Evolutionary conservation across 2,797 vertebrate species (phyloP), one percentile per base, ranked within the genome.

Genomic region (Artibeus jamaicensis): DNA sequence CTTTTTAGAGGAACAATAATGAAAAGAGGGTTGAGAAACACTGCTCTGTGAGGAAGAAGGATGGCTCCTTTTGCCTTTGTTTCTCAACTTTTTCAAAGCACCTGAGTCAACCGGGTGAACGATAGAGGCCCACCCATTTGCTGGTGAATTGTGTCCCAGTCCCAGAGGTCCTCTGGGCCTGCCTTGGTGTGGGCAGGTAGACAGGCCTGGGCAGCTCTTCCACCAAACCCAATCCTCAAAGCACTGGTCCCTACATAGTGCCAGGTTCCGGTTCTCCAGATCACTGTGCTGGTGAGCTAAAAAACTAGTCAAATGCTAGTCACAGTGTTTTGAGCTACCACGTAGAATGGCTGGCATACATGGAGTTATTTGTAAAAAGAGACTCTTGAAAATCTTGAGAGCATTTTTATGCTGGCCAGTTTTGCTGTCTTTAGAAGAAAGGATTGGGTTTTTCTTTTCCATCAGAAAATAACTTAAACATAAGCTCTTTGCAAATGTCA

Each of bases 391-490:
- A 85, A 83, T 46, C n/a, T 46, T 74, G 42, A 12, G 37, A 85
- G 34, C 50, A 92, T 81, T 96, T 91, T 86, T 26, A 86, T 62
- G 48, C 39, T 91, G 57, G 79, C 32, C 9, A 9, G 11, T 78
- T 81, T 93, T 78, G 29, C 57, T 71, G 14, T 70, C 73, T 93
- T 82, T 90, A 95, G 42, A 87, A 22, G 16, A 79, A 86, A 92
- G 22, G 26, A 70, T 46, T 53, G 3, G 18, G 73, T 37, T 85
- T 93, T 89, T 46, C 22, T 67, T 88, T 89, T 48, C 5, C 7
- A 48, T 12, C 24, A 68, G 57, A 91, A 68, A 91, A 68, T 22
- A 83, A 91, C 90, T 94, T 91, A 78, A 87, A 79, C 11, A 32
- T 59, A 24, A 92, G 55, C 15, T 89, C 32, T 93, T 71, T 34